These are phyloP conservation scores for Zoanthus sansibaricus DNA, from an alignment of 92 coral and sea anemone genomes.

Conservation along the genomic window DNA sequence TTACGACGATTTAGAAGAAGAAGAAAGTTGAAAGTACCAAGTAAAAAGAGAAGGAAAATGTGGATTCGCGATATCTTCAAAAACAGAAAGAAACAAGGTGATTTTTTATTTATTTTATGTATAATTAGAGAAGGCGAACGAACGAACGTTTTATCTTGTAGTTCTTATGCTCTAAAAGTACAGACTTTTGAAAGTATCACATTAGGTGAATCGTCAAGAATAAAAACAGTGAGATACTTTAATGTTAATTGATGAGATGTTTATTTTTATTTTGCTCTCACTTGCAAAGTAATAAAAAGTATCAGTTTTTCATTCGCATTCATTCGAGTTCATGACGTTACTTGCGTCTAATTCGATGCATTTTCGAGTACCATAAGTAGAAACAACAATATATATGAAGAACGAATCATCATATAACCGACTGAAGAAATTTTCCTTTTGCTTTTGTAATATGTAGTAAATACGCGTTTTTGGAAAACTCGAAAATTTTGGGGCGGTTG, in stretches of 20 bases:
- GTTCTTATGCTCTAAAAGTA: background rate
- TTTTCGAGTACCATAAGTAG: background rate
- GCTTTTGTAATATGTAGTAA: background rate
- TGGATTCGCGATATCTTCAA: too few species aligned
- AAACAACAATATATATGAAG: background rate
- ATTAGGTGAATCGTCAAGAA: background rate
- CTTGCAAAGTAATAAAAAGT: background rate
- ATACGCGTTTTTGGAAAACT: background rate
- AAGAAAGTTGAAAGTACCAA: background rate
- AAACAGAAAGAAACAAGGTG: background rate
- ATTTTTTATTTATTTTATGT: background rate
- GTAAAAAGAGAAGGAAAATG: background rate
- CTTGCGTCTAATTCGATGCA: background rate
- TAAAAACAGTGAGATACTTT: conserved; percentile 1
- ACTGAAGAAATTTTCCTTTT: background rate
- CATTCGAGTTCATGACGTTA: conserved; percentile 1
- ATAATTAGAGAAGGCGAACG: background rate
- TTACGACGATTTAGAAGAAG: background rate
- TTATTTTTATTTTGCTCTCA: background rate
- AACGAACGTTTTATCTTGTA: background rate
- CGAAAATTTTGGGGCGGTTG: background rate
- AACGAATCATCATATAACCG: background rate
- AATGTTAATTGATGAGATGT: conserved; percentile 1
- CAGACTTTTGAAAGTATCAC: background rate
- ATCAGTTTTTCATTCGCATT: background rate